phyloP scores from a whole-genome alignment of 2,797 vertebrate genomes.

The Pangasius mekongensis region DNA sequence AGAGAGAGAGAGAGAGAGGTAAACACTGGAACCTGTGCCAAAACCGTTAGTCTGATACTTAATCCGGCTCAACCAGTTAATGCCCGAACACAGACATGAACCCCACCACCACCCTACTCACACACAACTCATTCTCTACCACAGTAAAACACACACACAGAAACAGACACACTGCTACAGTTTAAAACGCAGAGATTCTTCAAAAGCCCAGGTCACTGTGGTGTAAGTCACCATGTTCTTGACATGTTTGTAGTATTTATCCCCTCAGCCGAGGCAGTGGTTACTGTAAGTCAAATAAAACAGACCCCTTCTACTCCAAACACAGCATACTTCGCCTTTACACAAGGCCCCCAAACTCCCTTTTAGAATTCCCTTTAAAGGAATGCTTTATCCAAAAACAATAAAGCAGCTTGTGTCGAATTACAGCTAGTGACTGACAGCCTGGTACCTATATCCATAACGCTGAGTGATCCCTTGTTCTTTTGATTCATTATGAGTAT shows the following conservation, averaged over 20 bases:
- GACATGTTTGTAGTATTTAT: conserved; percentile 59
- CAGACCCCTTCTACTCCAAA: conserved; percentile 58
- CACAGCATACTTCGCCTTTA: conserved; percentile 52
- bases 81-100: conserved; percentile 22
- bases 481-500: not conserved
- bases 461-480: not conserved
- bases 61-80: conserved; percentile 44
- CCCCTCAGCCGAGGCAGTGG: conserved; percentile 39
- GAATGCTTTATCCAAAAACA: conserved; percentile 35
- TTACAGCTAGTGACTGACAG: not conserved
- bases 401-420: conserved; percentile 9
- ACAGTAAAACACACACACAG: conserved; percentile 8
- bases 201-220: conserved; percentile 12
- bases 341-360: conserved; percentile 42
- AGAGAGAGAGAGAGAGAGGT: not conserved
- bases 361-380: conserved; percentile 57
- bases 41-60: conserved; percentile 13
- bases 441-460: not conserved
- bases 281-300: conserved; percentile 60
- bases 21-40: conserved; percentile 41
- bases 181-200: conserved; percentile 41
- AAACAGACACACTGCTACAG: conserved; percentile 8
- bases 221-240: conserved; percentile 53
- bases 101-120: not conserved
- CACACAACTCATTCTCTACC: not conserved